A percentile compares a stretch with the other conserved stretches of the same genome.
Conservation (phyloP, 2,797 vertebrate species). For the Phataginus tricuspis region DNA sequence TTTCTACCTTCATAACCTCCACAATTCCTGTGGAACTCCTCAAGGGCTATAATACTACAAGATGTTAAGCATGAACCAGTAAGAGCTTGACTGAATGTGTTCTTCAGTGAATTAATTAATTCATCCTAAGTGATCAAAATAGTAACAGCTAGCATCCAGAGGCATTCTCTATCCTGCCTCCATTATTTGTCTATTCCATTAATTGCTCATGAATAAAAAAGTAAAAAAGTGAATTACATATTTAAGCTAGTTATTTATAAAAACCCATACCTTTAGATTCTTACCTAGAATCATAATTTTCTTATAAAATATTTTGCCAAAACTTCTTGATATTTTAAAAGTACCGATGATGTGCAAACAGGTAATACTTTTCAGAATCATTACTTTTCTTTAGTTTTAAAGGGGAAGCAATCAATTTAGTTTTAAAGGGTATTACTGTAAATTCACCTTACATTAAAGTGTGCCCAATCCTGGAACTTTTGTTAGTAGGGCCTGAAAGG, state of each 20-base stretch:
- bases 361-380: background rate
- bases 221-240: background rate
- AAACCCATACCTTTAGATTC: background rate
- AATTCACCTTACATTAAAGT: background rate
- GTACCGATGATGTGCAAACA: background rate
- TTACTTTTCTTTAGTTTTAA: background rate
- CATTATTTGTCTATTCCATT: background rate
- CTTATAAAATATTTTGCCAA: background rate
- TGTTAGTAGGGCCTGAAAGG: background rate
- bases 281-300: background rate
- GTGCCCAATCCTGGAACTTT: background rate
- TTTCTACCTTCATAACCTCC: background rate
- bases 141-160: background rate
- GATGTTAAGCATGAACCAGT: background rate
- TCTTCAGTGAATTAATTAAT: conserved; percentile 1
- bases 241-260: background rate
- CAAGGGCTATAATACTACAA: background rate
- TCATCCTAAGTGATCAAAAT: conserved; percentile 24
- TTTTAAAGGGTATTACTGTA: background rate
- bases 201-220: conserved; percentile 19
- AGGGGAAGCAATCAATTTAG: background rate
- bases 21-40: background rate
- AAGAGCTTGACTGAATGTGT: background rate
- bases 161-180: background rate
- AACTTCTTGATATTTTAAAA: conserved; percentile 22